Conservation (phyloP, 1,140 invertebrate genomes). For the Panagrolaimus sp. region DNA sequence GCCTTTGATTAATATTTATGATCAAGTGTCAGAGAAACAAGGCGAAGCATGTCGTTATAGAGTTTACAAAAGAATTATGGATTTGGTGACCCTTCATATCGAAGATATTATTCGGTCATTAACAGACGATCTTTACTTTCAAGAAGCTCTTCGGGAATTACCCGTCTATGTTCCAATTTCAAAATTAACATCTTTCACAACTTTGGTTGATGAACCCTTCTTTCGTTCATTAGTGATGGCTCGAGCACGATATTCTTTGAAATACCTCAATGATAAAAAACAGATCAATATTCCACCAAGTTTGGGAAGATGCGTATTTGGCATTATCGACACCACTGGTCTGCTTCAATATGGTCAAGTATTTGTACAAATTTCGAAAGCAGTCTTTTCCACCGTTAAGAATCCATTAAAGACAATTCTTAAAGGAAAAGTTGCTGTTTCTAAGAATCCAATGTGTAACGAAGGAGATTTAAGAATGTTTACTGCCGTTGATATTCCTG, state of each 20-base stretch:
- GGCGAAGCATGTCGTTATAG: neutral
- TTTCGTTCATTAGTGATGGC: constrained; percentile 54
- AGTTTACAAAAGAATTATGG: neutral
- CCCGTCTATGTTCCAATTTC: neutral
- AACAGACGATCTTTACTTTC: neutral
- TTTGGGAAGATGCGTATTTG: constrained; percentile 46
- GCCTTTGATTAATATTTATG: constrained; percentile 6
- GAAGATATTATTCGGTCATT: neutral
- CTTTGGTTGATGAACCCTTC: constrained; percentile 59
- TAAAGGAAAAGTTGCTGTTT: constrained; percentile 45
- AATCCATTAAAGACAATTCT: neutral
- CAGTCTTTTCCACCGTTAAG: constrained; percentile 18
- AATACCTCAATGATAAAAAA: constrained; percentile 18
- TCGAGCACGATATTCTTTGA: constrained; percentile 32
- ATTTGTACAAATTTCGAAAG: constrained; percentile 44
- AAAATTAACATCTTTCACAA: constrained; percentile 9
- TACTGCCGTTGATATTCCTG: constrained; percentile 53
- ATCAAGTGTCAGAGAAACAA: constrained; percentile 12
- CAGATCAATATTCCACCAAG: constrained; percentile 37
- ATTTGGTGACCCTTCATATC: neutral
- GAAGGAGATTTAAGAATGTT: constrained; percentile 59
- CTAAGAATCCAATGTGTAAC: constrained; percentile 60
- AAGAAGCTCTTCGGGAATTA: neutral
- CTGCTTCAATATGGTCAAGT: constrained; percentile 45
- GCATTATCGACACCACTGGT: constrained; percentile 45